Evolutionary conservation across 2,888 invertebrate species (phyloP).

Genomic region (Agelastica alni): DNA sequence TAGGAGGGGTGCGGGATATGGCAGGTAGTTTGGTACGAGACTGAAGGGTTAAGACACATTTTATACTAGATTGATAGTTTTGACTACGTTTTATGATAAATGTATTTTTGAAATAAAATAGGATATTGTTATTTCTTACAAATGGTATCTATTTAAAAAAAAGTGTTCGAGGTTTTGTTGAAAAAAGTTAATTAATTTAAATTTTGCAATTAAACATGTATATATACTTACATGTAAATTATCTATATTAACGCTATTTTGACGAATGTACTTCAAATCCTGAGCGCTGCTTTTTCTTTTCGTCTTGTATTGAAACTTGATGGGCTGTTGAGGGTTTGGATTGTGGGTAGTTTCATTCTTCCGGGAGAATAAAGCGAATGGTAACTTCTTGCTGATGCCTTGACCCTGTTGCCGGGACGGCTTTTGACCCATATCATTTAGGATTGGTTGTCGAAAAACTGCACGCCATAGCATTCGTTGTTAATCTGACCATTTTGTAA

Average conservation of each 20-base stretch:
- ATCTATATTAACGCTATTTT: constrained; percentile 34
- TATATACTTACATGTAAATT: constrained; percentile 28
- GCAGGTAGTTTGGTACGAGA: too few relatives aligned
- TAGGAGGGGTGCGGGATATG: too few relatives aligned
- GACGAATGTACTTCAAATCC: constrained; percentile 28
- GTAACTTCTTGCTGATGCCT: constrained; percentile 57
- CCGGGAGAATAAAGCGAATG: constrained; percentile 15
- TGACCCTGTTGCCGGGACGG: constrained; percentile 57
- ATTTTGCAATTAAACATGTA: too few relatives aligned
- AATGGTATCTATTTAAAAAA: too few relatives aligned
- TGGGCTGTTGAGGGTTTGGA: constrained; percentile 54
- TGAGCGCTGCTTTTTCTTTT: constrained; percentile 44
- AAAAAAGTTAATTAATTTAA: too few relatives aligned
- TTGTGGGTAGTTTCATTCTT: constrained; percentile 41
- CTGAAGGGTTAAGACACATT: too few relatives aligned
- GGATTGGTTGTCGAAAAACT: background rate
- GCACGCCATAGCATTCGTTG: background rate
- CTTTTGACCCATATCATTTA: constrained; percentile 59
- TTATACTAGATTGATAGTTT: too few relatives aligned
- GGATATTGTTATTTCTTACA: too few relatives aligned
- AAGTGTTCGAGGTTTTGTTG: too few relatives aligned
- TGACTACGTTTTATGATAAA: too few relatives aligned
- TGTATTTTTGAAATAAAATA: too few relatives aligned
- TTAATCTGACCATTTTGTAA: too few relatives aligned
- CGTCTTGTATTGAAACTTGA: constrained; percentile 55